Base-by-base conservation (phyloP, 2,113 vertebrate genomes). In the Murina feae region DNA sequence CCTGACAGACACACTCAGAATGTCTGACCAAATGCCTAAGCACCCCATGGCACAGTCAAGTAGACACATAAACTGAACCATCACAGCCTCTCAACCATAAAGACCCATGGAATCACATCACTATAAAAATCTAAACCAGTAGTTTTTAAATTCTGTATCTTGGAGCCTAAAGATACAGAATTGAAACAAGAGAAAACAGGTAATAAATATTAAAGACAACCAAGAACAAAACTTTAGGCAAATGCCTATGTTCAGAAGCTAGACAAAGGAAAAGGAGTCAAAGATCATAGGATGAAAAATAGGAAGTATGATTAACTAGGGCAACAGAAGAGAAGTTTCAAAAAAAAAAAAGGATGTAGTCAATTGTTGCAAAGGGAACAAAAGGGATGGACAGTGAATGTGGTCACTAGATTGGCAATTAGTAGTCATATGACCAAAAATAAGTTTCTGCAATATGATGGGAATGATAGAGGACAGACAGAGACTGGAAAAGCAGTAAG, bases 11-110 rank as follows among this genome's bases (percentile, higher is more conserved):
- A 84, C 49, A 65, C 1, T 2, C 44, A 92, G 17, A 92, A 81
- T 23, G 18, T 79, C 5, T 94, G 55, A 78, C 21, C 81, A 94
- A 83, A 60, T 74, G 47, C 32, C 47, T n/a, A 35, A 30, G 25
- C 35, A 95, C 3, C 21, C 42, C 71, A 68, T 3, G 16, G 23
- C 23, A n/a, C 51, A 89, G n/a, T 92, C 53, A 89, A 78, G 39
- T 20, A 42, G 7, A 95, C 39, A 90, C 37, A 84, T 39, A 94
- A 93, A 95, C 95, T 78, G 86, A 92, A 78, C 16, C 63, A 72
- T 60, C 25, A 60, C 1, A 37, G 71, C 44, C 58, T 68, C 72
- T 92, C 51, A 81, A 92, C 32, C 81, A 90, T 1, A 78, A 65
- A 75, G 2, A 86, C n/a, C 8, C 30, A 89, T 23, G 12, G n/a